Percentiles rank a stretch among this genome's conserved stretches.
Evolutionary conservation across 2,797 vertebrate genomes (phyloP).

Genomic region (Oreonectes daqikongensis): DNA sequence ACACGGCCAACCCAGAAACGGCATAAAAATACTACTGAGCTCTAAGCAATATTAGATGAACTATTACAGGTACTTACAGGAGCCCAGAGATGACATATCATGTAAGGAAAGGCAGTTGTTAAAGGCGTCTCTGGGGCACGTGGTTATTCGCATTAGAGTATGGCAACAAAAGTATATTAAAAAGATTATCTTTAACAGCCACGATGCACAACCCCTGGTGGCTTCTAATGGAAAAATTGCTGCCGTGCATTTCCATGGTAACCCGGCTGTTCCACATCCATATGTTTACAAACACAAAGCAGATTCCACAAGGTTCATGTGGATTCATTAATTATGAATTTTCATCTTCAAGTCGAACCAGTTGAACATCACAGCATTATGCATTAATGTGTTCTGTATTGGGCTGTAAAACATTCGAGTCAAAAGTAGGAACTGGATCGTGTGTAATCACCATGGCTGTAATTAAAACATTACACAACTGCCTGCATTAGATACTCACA

Average conservation of each 20-base stretch:
- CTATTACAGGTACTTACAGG: background rate
- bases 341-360: conserved; percentile 26
- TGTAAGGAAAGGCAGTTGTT: background rate
- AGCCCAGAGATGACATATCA: background rate
- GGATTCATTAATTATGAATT: conserved; percentile 39
- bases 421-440: background rate
- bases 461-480: conserved; percentile 25
- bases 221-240: conserved; percentile 21
- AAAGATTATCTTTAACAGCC: conserved; percentile 31
- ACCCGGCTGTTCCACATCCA: conserved; percentile 27
- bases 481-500: background rate
- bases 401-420: conserved; percentile 9
- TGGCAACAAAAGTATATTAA: conserved; percentile 38
- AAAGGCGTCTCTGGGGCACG: background rate
- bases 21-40: background rate
- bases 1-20: conserved; percentile 19
- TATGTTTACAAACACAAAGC: conserved; percentile 27
- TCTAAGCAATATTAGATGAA: conserved; percentile 17
- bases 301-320: conserved; percentile 16
- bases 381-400: background rate
- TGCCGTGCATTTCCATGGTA: conserved; percentile 26
- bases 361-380: background rate
- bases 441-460: conserved; percentile 12
- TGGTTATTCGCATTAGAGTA: background rate
- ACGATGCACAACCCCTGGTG: conserved; percentile 5